A percentile compares a stretch with the other conserved stretches of the same genome.
Evolutionary conservation across 2,888 invertebrate species (phyloP).

Genomic region (Chrysodeixis includens): DNA sequence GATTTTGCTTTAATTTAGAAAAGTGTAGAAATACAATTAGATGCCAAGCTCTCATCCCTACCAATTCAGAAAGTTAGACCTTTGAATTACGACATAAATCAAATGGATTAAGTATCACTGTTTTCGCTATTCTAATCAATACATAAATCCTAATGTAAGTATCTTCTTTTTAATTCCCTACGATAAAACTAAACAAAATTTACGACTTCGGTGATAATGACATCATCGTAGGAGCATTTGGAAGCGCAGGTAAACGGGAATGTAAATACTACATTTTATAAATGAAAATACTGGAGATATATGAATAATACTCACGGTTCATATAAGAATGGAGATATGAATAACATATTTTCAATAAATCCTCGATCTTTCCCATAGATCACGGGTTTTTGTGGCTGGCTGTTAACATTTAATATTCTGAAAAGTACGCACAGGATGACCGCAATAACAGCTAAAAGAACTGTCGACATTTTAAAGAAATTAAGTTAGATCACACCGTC

Average conservation of each 20-base stretch:
- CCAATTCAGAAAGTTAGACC: not conserved
- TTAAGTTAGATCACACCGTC: constrained; percentile 49
- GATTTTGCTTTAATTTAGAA: no score
- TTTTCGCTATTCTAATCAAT: not conserved
- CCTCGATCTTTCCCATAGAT: constrained; percentile 93
- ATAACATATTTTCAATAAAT: constrained; percentile 93
- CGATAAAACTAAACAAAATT: constrained; percentile 27
- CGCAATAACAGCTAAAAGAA: constrained; percentile 93
- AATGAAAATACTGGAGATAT: constrained; percentile 25
- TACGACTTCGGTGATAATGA: constrained; percentile 64
- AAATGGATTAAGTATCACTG: constrained; percentile 22
- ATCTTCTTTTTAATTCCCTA: not conserved
- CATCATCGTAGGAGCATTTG: constrained; percentile 68
- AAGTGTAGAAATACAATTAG: no score
- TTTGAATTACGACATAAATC: constrained; percentile 11
- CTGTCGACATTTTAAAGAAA: constrained; percentile 92
- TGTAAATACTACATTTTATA: constrained; percentile 30
- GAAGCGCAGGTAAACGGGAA: constrained; percentile 18
- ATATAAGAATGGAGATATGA: constrained; percentile 93
- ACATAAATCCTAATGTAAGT: constrained; percentile 6
- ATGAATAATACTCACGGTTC: constrained; percentile 93
- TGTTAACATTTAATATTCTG: constrained; percentile 95
- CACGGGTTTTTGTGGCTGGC: constrained; percentile 93
- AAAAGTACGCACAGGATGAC: constrained; percentile 95
- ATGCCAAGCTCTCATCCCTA: no score